Base-by-base conservation (phyloP, 2,113 vertebrate genomes). In the Takifugu bimaculatus region DNA sequence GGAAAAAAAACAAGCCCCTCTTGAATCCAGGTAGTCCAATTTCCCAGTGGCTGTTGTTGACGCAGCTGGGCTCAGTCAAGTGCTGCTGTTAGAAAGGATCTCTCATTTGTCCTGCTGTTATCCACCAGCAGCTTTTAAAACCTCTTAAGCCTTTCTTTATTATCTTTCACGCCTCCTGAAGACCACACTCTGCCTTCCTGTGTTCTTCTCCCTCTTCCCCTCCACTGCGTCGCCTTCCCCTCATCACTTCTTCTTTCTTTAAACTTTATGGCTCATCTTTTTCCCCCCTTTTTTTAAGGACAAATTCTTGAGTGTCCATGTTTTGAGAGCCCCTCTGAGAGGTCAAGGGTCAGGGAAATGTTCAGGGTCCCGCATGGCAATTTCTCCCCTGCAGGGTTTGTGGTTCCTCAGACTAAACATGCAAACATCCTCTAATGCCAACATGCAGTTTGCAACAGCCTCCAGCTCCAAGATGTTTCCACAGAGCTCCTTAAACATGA, bases 21-120 rank as follows among this genome's bases (percentile, higher is more conserved):
- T 45, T 26, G 39, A 6, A 45, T 80, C 15, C 71, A 79, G 75
- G 76, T 81, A 84, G 66, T 56, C 73, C 11, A 47, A 74, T 80
- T 82, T 88, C 80, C 67, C 49, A n/a, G 43, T 67, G 68, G 70
- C 29, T 67, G 74, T 65, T 90, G 80, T 91, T 91, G 85, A 89
- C 84, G 89, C 89, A 90, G 90, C 90, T 91, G 88, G 65, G 53
- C 63, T 82, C 79, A 78, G 74, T 78, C 52, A 64, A 81, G 77
- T 70, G 78, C 75, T 83, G 74, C 75, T 79, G 76, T 78, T 77
- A 65, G 83, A 74, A 39, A 65, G 60, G 57, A 72, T 43, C 75
- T 72, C 68, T 82, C 79, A 87, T 88, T 90, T 88, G 86, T 89
- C 79, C 79, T 74, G 78, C 75, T 79, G 87, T 84, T 90, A 83